Evolutionary conservation across 2,797 vertebrate species (phyloP).

Genomic region (Pangasius djambal): DNA sequence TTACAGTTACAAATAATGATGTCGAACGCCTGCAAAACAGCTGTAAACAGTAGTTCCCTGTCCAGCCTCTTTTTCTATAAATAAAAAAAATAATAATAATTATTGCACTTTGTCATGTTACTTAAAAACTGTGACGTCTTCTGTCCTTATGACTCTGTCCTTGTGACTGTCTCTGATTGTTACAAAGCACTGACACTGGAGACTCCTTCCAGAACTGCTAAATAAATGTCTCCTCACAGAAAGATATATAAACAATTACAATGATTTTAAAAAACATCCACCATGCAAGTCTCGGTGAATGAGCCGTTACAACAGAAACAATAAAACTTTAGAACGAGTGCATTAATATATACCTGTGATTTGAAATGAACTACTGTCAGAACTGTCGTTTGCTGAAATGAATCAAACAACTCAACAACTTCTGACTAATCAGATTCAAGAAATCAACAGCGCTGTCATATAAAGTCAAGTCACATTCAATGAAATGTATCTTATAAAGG

Average conservation of each 20-base stretch:
- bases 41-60: background rate
- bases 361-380: background rate
- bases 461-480: background rate
- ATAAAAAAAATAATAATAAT: background rate
- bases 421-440: background rate
- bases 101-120: background rate
- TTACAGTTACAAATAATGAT: background rate
- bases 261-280: background rate
- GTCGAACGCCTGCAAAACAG: background rate
- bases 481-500: background rate
- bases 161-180: background rate
- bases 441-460: background rate
- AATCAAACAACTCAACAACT: background rate
- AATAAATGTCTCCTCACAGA: background rate
- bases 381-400: background rate
- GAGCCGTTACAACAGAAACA: background rate
- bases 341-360: background rate
- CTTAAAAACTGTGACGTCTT: background rate
- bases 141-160: background rate
- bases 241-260: background rate
- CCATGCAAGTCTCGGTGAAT: background rate
- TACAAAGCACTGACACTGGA: background rate
- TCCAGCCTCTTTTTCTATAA: background rate
- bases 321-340: background rate
- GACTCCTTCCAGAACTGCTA: background rate